These are phyloP conservation scores for Andricus curvator DNA, from an alignment of 2,888 invertebrate species.

Conservation along the genomic window DNA sequence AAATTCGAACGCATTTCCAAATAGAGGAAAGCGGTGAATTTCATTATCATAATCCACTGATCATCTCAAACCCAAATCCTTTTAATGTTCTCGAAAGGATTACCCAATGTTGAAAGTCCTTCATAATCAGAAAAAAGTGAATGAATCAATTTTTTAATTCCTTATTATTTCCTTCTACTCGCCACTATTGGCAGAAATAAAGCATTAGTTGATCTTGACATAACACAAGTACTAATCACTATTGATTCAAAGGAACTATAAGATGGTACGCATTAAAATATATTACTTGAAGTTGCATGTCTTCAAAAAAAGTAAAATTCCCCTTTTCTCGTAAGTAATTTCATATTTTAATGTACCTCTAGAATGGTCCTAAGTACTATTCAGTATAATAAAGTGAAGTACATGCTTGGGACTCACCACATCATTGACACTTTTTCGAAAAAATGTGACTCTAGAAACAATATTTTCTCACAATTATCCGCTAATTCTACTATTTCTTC, in stretches of 20 bases:
- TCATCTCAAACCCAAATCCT: background rate
- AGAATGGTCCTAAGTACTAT: background rate
- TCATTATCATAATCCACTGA: conserved; percentile 25
- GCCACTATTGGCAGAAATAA: background rate
- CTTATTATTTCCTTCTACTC: background rate
- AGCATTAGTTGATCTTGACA: background rate
- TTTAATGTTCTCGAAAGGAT: background rate
- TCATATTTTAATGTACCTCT: background rate
- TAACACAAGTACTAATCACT: background rate
- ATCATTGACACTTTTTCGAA: no score
- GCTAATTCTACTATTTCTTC: no score
- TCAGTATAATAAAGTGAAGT: no score
- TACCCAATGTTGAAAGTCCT: background rate
- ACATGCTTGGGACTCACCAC: no score
- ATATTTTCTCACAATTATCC: no score
- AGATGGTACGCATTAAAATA: background rate
- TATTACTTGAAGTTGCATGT: background rate
- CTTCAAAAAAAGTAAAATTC: background rate
- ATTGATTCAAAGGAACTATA: no score
- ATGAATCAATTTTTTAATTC: background rate
- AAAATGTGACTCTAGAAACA: no score
- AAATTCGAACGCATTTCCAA: conserved; percentile 7
- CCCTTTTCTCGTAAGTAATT: background rate
- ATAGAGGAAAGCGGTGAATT: background rate
- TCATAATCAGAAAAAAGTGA: background rate